phyloP scores from a whole-genome alignment of 1,140 invertebrate genomes.

The Drosophila nebulosa region DNA sequence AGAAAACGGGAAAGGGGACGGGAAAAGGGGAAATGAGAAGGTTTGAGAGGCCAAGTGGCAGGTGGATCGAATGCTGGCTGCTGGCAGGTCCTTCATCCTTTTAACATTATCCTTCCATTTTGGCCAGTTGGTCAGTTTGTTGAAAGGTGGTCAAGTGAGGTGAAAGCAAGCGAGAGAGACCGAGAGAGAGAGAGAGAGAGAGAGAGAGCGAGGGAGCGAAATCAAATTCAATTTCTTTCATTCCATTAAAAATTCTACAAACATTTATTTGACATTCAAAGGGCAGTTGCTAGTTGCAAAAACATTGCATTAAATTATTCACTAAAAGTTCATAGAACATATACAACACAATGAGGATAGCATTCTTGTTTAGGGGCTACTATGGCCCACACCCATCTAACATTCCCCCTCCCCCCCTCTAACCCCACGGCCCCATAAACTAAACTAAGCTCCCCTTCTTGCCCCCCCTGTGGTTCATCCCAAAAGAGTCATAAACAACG shows the following conservation, averaged over 20 bases:
- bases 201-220: neutral
- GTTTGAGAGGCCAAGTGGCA: no score
- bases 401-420: no score
- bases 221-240: neutral
- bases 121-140: neutral
- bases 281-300: neutral
- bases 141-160: neutral
- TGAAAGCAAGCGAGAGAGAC: neutral
- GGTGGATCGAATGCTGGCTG: neutral
- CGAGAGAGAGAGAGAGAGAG: neutral
- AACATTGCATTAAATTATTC: no score
- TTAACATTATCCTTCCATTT: neutral
- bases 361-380: neutral
- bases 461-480: no score
- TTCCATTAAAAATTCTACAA: neutral
- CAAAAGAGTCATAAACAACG: conserved; percentile 62
- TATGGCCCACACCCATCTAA: no score
- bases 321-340: no score
- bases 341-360: neutral
- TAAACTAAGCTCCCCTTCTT: no score
- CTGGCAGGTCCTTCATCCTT: neutral
- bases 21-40: neutral
- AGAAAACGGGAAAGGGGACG: conserved; percentile 26
- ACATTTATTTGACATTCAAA: neutral
- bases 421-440: neutral